phyloP scores from a whole-genome alignment of 2,797 vertebrate genomes.

The Ctenopoma multispine region DNA sequence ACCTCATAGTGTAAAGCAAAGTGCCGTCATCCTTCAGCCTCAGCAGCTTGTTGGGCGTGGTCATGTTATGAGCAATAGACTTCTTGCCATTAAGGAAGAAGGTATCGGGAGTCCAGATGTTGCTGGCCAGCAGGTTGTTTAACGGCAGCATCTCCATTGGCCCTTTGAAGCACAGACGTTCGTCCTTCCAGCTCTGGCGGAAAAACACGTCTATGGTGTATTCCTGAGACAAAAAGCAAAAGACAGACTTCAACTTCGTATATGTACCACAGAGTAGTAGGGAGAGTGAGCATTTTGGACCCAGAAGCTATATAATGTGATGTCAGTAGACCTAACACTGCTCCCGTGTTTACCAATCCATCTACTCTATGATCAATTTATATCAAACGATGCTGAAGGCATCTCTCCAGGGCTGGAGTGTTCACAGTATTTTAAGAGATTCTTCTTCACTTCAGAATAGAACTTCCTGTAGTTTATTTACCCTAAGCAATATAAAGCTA shows the following conservation, averaged over 20 bases:
- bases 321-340: conserved; percentile 1
- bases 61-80: conserved; percentile 97
- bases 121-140: conserved; percentile 96
- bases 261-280: background rate
- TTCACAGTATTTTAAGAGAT: background rate
- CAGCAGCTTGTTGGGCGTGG: conserved; percentile 95
- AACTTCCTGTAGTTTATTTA: conserved; percentile 13
- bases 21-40: conserved; percentile 93
- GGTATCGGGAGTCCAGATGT: conserved; percentile 96
- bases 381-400: conserved; percentile 13
- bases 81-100: conserved; percentile 98
- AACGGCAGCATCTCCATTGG: conserved; percentile 93
- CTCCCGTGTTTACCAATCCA: conserved; percentile 19
- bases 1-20: conserved; percentile 95
- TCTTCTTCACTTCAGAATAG: background rate
- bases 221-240: conserved; percentile 79
- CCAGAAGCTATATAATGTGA: background rate
- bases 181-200: conserved; percentile 96
- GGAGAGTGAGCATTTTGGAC: background rate
- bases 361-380: conserved; percentile 25
- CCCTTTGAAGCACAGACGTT: conserved; percentile 95
- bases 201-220: conserved; percentile 98
- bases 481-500: conserved; percentile 7
- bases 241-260: background rate
- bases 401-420: conserved; percentile 1